Conservation (phyloP, 1,140 invertebrate species). For the Drosophila kohkoa region DNA sequence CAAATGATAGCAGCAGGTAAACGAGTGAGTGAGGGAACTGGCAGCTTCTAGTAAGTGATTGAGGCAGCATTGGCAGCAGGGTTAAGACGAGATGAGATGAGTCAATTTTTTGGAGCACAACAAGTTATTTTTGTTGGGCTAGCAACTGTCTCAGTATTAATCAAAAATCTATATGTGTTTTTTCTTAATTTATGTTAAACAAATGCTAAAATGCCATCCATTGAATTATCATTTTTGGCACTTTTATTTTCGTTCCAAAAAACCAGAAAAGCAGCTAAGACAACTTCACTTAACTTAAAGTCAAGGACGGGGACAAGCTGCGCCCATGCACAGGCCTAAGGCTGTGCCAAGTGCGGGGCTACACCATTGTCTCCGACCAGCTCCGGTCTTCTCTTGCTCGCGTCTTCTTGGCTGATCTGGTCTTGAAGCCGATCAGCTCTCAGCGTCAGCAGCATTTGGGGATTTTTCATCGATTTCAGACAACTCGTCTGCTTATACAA, state of each 20-base stretch:
- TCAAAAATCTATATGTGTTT: conserved; percentile 31
- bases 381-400: conserved; percentile 5
- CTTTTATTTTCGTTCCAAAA: conserved; percentile 68
- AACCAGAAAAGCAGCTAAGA: conserved; percentile 50
- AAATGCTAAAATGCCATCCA: conserved; percentile 47
- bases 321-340: conserved; percentile 55
- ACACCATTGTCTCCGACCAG: conserved; percentile 55
- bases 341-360: conserved; percentile 67
- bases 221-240: conserved; percentile 70
- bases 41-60: conserved; percentile 53
- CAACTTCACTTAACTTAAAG: conserved; percentile 54
- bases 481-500: conserved; percentile 27
- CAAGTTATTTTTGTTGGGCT: conserved; percentile 37
- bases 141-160: conserved; percentile 52
- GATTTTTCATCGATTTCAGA: conserved; percentile 43
- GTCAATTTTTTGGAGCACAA: conserved; percentile 49
- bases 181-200: conserved; percentile 73
- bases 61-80: conserved; percentile 30
- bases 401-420: conserved; percentile 28
- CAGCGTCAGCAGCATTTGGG: conserved; percentile 26
- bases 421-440: conserved; percentile 47
- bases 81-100: conserved; percentile 33
- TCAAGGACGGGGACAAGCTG: conserved; percentile 69
- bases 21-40: not conserved
- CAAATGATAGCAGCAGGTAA: conserved; percentile 13